Conservation (phyloP, 2,888 invertebrate species). For the Drosophila affinis region DNA sequence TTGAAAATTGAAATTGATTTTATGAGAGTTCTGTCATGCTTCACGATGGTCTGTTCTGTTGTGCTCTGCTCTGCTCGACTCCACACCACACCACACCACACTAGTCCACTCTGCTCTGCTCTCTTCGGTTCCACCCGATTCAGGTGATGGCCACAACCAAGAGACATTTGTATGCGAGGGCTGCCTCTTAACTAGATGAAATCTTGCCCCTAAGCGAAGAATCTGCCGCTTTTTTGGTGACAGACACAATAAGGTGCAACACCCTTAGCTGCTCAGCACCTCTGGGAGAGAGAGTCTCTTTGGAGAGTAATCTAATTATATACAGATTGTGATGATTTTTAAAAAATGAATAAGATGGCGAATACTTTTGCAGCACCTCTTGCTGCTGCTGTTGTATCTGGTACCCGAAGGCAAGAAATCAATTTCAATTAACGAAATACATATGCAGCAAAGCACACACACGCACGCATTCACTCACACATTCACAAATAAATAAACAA, state of each 20-base stretch:
- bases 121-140: not conserved
- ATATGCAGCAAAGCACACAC: conserved; percentile 38
- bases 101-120: no score
- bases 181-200: not conserved
- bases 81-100: no score
- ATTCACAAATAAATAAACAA: conserved; percentile 7
- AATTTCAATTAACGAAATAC: conserved; percentile 75
- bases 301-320: no score
- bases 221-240: no score
- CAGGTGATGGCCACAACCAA: not conserved
- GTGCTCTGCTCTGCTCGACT: no score
- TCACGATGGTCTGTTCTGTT: not conserved
- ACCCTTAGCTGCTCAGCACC: no score
- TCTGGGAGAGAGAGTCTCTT: no score
- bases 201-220: not conserved
- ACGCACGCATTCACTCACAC: not conserved
- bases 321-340: no score
- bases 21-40: conserved; percentile 46
- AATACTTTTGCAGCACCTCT: not conserved
- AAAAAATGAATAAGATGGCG: no score
- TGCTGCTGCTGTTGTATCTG: not conserved
- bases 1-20: conserved; percentile 69
- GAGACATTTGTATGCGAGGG: not conserved
- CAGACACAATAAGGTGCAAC: no score
- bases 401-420: conserved; percentile 52